These are phyloP conservation scores for Drosophila pegasa DNA, from an alignment of 2,888 invertebrate genomes.

Conservation along the genomic window DNA sequence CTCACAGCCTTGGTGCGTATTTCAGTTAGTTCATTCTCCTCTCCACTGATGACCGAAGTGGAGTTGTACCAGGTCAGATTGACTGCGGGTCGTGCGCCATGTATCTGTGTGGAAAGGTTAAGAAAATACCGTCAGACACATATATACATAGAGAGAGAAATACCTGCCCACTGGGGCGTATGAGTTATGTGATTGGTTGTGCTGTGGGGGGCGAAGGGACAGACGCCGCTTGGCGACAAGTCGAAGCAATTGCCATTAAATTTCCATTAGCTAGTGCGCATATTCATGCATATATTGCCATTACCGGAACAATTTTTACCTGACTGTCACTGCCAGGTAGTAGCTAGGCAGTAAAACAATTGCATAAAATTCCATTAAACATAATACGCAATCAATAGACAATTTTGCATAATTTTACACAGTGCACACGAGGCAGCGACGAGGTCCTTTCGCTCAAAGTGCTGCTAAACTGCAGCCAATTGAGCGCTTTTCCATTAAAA, in stretches of 20 bases:
- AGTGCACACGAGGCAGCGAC: slow-evolving; percentile 46
- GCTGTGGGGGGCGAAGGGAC: background rate
- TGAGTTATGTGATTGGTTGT: slow-evolving; percentile 12
- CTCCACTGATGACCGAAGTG: slow-evolving; percentile 85
- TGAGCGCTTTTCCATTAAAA: slow-evolving; percentile 71
- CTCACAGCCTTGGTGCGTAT: slow-evolving; percentile 86
- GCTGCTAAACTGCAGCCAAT: slow-evolving; percentile 66
- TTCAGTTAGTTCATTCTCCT: slow-evolving; percentile 80
- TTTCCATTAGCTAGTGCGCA: slow-evolving; percentile 63
- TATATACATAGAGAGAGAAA: background rate
- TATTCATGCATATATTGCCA: slow-evolving; percentile 34
- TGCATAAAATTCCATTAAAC: slow-evolving; percentile 72
- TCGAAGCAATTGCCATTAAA: slow-evolving; percentile 61
- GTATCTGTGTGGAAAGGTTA: slow-evolving; percentile 85
- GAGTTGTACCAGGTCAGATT: slow-evolving; percentile 94
- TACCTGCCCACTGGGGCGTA: slow-evolving; percentile 27
- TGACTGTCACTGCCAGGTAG: slow-evolving; percentile 15
- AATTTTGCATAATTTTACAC: slow-evolving; percentile 68
- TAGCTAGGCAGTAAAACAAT: slow-evolving; percentile 58
- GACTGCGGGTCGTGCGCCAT: slow-evolving; percentile 93
- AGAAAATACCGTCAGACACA: slow-evolving; percentile 5
- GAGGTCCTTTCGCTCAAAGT: slow-evolving; percentile 53
- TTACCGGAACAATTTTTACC: slow-evolving; percentile 43
- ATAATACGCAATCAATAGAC: slow-evolving; percentile 73
- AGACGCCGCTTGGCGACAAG: slow-evolving; percentile 7